phyloP scores from a whole-genome alignment of 2,797 vertebrate genomes.

The Pitangus sulphuratus region DNA sequence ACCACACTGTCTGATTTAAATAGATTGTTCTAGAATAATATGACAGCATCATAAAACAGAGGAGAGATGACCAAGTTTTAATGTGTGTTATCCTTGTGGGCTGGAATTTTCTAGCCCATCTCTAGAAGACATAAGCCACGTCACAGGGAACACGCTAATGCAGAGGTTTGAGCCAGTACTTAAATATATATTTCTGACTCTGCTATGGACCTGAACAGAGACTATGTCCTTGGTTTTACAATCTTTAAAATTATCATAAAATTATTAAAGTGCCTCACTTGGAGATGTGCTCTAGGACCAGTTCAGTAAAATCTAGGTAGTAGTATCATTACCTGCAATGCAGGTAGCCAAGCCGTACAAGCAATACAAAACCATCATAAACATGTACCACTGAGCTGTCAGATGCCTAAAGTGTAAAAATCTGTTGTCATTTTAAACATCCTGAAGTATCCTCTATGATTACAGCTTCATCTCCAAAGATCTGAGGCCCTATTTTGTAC shows the following conservation, averaged over 20 bases:
- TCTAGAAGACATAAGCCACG: neutral
- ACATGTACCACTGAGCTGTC: accelerated
- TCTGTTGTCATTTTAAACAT: neutral
- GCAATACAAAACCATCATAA: accelerated
- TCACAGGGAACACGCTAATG: accelerated
- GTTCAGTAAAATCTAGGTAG: neutral
- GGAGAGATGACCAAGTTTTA: neutral
- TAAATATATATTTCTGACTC: neutral
- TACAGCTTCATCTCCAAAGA: neutral
- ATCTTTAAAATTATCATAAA: neutral
- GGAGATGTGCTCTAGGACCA: neutral
- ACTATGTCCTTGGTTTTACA: accelerated
- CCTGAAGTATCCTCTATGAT: neutral
- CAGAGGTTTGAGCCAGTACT: accelerated
- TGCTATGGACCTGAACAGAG: neutral
- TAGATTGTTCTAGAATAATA: neutral
- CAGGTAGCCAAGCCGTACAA: accelerated
- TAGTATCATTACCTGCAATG: neutral
- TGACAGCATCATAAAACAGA: slow-evolving; percentile 4
- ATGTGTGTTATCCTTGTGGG: neutral
- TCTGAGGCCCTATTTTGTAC: neutral
- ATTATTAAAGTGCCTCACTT: neutral
- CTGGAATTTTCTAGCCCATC: neutral
- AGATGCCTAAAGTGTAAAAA: neutral
- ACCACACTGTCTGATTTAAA: neutral